These are phyloP conservation scores for Phrynocephalus guinanensis DNA, from an alignment of 2,797 vertebrate species.

Conservation along the genomic window DNA sequence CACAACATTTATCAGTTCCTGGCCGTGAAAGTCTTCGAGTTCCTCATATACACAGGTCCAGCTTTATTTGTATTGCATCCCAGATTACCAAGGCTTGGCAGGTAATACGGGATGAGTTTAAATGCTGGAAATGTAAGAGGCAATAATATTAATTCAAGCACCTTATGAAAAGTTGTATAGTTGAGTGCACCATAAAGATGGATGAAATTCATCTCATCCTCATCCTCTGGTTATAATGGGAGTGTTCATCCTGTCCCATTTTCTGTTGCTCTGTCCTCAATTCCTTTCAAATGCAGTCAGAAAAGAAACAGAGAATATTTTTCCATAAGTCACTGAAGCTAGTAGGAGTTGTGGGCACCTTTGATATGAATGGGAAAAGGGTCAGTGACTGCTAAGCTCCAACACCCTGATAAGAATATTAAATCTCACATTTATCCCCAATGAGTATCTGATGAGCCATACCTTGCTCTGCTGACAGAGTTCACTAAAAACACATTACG, in stretches of 20 bases:
- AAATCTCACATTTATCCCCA: constrained; percentile 63
- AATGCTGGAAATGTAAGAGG: constrained; percentile 34
- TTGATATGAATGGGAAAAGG: constrained; percentile 63
- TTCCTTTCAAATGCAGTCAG: constrained; percentile 51
- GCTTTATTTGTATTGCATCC: background rate
- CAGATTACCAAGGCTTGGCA: background rate
- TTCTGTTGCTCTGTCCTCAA: constrained; percentile 58
- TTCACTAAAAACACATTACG: constrained; percentile 74
- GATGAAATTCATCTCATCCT: constrained; percentile 53
- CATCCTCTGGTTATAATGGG: constrained; percentile 57
- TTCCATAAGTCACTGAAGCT: constrained; percentile 52
- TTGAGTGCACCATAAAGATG: constrained; percentile 55
- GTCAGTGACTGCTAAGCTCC: constrained; percentile 59
- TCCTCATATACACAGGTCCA: too few relatives aligned
- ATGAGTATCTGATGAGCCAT: constrained; percentile 66
- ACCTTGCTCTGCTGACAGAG: constrained; percentile 66
- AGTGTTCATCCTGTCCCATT: constrained; percentile 22
- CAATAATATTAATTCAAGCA: constrained; percentile 49
- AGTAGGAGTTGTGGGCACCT: constrained; percentile 61
- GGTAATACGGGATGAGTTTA: constrained; percentile 16
- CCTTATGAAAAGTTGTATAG: background rate
- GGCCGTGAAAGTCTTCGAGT: too few relatives aligned
- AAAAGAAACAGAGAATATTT: constrained; percentile 63
- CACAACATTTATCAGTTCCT: too few relatives aligned
- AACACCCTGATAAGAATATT: constrained; percentile 66